Evolutionary conservation across 2,888 invertebrate genomes (phyloP), one percentile per base, ranked within the genome.

Genomic region (Athrips mouffetella): DNA sequence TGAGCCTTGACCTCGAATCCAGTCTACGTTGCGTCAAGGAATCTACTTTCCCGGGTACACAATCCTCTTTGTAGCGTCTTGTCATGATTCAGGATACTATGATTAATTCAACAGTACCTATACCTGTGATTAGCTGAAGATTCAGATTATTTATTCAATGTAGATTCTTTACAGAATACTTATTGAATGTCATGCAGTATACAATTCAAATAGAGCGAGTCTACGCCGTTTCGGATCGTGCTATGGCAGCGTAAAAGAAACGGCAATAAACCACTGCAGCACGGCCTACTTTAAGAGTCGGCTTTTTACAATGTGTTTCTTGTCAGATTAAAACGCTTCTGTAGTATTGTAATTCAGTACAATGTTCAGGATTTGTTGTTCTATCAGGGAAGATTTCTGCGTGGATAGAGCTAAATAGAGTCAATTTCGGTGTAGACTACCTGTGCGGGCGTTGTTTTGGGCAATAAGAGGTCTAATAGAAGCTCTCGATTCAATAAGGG

Each of bases 1-100:
- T 63, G 73, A 66, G 72, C 82, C 79, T 81, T 80, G 81, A 76
- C 79, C 83, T 59, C 69, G 62, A 63, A 64, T 59, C 63, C 62
- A 57, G 48, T 69, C 62, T 59, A 65, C 60, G 58, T 56, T 58
- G 51, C 52, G 58, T 56, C 62, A 8, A 58, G 63, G 73, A 76
- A 76, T 75, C 70, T 73, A 73, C 70, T 72, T 70, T 64, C 63
- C 64, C 59, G 55, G 67, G 70, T 66, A 65, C 55, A 59, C 59
- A 69, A 61, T 66, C 62, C 66, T 59, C 54, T 67, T 67, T 64
- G 60, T 62, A 57, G 52, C 58, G 55, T 60, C 59, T 54, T 62
- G 58, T 56, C 59, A 53, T 66, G 65, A 73, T 74, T 70, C 63
- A 54, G 54, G 53, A 46, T 46, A 48, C 47, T 55, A 44, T 52